phyloP scores from a whole-genome alignment of 2,888 invertebrate genomes.

The Drosophila maculinotata region DNA sequence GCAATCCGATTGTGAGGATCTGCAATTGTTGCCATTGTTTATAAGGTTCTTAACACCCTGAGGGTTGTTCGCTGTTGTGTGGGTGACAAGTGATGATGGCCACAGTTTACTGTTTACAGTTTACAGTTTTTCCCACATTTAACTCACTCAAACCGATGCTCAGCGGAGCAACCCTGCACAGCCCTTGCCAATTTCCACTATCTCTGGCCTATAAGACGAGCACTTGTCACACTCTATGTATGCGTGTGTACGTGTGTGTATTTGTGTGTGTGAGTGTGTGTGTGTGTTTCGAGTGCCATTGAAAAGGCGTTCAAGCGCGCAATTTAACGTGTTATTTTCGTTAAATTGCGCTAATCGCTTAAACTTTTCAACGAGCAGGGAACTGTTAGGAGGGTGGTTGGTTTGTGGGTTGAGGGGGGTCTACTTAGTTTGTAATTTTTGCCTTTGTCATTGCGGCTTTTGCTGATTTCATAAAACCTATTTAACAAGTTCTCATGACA shows the following conservation, averaged over 20 bases:
- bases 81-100: slow-evolving; percentile 67
- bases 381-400: not conserved
- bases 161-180: slow-evolving; percentile 47
- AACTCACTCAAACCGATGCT: slow-evolving; percentile 49
- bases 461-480: slow-evolving; percentile 31
- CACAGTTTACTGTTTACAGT: too few species aligned
- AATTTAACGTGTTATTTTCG: slow-evolving; percentile 77
- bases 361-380: slow-evolving; percentile 61
- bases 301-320: slow-evolving; percentile 76
- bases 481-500: slow-evolving; percentile 60
- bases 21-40: slow-evolving; percentile 72
- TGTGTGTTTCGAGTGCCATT: slow-evolving; percentile 69
- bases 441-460: slow-evolving; percentile 42
- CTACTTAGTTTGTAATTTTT: slow-evolving; percentile 39
- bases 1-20: slow-evolving; percentile 82
- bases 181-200: slow-evolving; percentile 47
- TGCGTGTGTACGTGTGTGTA: slow-evolving; percentile 6
- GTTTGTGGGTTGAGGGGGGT: not conserved
- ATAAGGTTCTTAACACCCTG: slow-evolving; percentile 48
- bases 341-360: slow-evolving; percentile 79
- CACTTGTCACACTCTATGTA: slow-evolving; percentile 46
- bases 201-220: slow-evolving; percentile 39
- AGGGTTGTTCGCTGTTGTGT: slow-evolving; percentile 60
- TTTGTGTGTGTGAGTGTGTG: slow-evolving; percentile 2
- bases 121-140: slow-evolving; percentile 75